A percentile compares a stretch with the other conserved stretches of the same genome.
These are phyloP conservation scores for Romanogobio albipinnatus DNA, from an alignment of 2,113 vertebrate species.

Conservation along the genomic window DNA sequence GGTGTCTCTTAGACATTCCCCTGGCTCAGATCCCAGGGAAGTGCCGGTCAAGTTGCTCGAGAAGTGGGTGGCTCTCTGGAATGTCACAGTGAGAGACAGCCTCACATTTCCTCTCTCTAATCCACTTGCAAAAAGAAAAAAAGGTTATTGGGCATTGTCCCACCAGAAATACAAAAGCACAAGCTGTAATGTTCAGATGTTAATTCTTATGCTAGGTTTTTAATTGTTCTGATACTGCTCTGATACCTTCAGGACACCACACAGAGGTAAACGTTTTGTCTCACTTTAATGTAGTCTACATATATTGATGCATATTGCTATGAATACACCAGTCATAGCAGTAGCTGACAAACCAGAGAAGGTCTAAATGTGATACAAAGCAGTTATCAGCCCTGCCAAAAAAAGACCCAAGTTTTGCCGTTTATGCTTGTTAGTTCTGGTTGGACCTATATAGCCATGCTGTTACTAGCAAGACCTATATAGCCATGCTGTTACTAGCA, in stretches of 20 bases:
- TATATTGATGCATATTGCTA: not conserved
- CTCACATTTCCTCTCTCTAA: constrained; percentile 39
- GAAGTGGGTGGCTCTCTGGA: constrained; percentile 15
- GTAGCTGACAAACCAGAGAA: not conserved
- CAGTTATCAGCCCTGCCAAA: not conserved
- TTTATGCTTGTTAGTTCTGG: not conserved
- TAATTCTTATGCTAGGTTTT: not conserved
- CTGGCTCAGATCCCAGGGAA: constrained; percentile 43
- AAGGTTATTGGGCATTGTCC: constrained; percentile 9
- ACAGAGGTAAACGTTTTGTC: not conserved
- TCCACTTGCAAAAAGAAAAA: constrained; percentile 13
- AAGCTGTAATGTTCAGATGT: not conserved
- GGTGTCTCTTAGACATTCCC: constrained; percentile 40
- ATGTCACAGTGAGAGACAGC: constrained; percentile 38
- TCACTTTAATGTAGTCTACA: not conserved
- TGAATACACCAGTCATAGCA: not conserved
- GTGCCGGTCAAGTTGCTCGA: constrained; percentile 46
- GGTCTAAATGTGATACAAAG: not conserved
- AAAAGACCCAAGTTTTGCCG: not conserved
- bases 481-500: too few species aligned
- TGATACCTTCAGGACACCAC: not conserved
- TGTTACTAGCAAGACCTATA: not conserved
- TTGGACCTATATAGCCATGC: not conserved
- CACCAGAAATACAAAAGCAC: constrained; percentile 27
- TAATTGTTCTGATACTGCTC: not conserved